Base-by-base conservation (phyloP, 2,888 invertebrate genomes). In the Drosophila aldrichi region DNA sequence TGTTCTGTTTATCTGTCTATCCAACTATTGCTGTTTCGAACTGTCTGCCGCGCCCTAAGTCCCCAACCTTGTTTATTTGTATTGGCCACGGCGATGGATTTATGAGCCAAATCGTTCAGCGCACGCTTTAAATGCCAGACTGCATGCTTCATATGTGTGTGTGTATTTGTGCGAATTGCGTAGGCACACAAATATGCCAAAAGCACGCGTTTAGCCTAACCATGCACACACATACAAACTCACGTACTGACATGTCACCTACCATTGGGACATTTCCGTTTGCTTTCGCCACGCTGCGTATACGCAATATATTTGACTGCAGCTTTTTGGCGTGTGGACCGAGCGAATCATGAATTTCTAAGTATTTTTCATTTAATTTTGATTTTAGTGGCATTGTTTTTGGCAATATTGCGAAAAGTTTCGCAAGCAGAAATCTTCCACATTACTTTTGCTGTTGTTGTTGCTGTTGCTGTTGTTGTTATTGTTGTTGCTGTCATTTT, bases 11-110 rank as follows among this genome's bases (percentile, higher is more conserved):
- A 74, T 75, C 81, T 72, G 70, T 70, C 67, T 59, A 70, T 66
- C 48, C 64, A 67, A 72, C 70, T 77, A 82, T 69, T 56, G 41
- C 32, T 32, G 59, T 32, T 60, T 58, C 52, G 61, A 29, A 41
- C 58, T 57, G 41, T 43, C 59, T 63, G 65, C 67, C 8, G 25
- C 32, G 58, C 49, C 18, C 36, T 29, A 25, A 44, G 25, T 20
- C 3, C 43, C 43, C 41, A 43, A 54, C 68, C 63, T 66, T 76
- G 88, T 89, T 87, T 89, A 89, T 87, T 87, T 87, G 85, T 79
- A 81, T 89, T 87, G 72, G 79, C 76, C 65, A 64, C 56, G 82
- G 71, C 73, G 79, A 88, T 87, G 84, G 76, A 84, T 84, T 84
- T 84, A 89, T 84, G 85, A 68, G 44, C 64, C 51, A 69, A 87